These are phyloP conservation scores for Dolichomitus sp. DNA, from an alignment of 2,888 invertebrate species.

Conservation along the genomic window DNA sequence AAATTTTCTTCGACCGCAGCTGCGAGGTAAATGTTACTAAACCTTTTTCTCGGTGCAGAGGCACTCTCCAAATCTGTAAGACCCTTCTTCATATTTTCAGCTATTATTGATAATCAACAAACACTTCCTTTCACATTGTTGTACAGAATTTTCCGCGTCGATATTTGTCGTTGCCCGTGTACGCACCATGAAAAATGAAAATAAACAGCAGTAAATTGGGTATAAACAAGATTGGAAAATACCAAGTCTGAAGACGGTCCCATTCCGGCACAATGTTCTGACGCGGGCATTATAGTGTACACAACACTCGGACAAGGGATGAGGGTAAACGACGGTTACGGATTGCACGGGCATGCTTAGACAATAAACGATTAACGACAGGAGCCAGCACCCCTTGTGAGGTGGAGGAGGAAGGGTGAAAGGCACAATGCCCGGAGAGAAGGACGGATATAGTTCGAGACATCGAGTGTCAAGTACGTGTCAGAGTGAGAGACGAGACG, in stretches of 20 bases:
- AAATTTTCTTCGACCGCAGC: too few relatives aligned
- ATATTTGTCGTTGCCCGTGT: conserved; percentile 11
- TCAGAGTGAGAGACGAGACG: conserved; percentile 37
- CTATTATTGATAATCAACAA: neutral
- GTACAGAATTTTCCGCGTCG: neutral
- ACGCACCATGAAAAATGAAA: neutral
- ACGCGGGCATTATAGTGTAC: conserved; percentile 61
- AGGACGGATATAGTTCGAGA: conserved; percentile 58
- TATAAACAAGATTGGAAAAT: conserved; percentile 61
- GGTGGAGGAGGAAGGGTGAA: conserved; percentile 39
- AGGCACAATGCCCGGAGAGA: conserved; percentile 75
- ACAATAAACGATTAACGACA: conserved; percentile 84
- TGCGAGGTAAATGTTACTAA: too few relatives aligned
- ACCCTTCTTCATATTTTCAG: neutral
- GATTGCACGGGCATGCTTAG: conserved; percentile 79
- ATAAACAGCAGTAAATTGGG: conserved; percentile 40
- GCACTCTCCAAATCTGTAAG: neutral
- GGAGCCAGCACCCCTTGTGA: conserved; percentile 61
- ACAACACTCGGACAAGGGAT: conserved; percentile 58
- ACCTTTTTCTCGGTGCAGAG: too few relatives aligned
- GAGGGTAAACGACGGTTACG: conserved; percentile 66
- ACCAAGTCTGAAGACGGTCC: conserved; percentile 48
- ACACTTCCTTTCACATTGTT: neutral
- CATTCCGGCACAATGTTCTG: conserved; percentile 27
- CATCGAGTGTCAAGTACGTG: conserved; percentile 9